These are phyloP conservation scores for Catocala nupta DNA, from an alignment of 2,888 invertebrate species.

Conservation along the genomic window DNA sequence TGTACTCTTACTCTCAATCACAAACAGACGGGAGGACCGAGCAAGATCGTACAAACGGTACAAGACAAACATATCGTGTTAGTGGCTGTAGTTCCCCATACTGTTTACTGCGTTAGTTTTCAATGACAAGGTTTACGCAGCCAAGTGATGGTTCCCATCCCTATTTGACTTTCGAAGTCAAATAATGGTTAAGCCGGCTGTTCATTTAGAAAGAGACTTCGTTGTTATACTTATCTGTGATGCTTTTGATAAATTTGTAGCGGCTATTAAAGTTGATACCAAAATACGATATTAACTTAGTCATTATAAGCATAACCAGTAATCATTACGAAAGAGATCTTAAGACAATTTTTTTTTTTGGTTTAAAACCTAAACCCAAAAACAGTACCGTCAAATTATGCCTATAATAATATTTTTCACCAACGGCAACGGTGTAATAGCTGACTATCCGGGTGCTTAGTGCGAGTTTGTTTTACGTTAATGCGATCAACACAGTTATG, in stretches of 20 bases:
- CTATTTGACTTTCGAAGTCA: slow-evolving; percentile 64
- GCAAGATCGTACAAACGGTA: slow-evolving; percentile 42
- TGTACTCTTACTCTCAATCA: slow-evolving; percentile 36
- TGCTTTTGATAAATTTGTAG: background rate
- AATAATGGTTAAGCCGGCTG: slow-evolving; percentile 46
- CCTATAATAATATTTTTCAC: too few species aligned
- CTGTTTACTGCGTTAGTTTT: slow-evolving; percentile 65
- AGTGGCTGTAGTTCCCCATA: slow-evolving; percentile 39
- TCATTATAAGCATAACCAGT: too few species aligned
- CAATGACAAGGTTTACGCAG: slow-evolving; percentile 74
- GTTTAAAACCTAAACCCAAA: too few species aligned
- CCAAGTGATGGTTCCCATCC: slow-evolving; percentile 62
- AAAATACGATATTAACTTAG: too few species aligned
- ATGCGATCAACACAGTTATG: too few species aligned
- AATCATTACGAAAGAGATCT: too few species aligned
- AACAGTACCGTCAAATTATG: too few species aligned
- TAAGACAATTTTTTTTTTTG: too few species aligned
- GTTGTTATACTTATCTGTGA: background rate
- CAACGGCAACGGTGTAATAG: too few species aligned
- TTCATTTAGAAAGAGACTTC: background rate
- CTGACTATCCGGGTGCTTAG: too few species aligned
- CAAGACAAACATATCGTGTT: slow-evolving; percentile 53
- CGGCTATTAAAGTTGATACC: too few species aligned
- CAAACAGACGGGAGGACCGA: slow-evolving; percentile 41
- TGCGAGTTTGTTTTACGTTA: too few species aligned